phyloP scores from a whole-genome alignment of 2,888 invertebrate species.

The Graphium colonna region DNA sequence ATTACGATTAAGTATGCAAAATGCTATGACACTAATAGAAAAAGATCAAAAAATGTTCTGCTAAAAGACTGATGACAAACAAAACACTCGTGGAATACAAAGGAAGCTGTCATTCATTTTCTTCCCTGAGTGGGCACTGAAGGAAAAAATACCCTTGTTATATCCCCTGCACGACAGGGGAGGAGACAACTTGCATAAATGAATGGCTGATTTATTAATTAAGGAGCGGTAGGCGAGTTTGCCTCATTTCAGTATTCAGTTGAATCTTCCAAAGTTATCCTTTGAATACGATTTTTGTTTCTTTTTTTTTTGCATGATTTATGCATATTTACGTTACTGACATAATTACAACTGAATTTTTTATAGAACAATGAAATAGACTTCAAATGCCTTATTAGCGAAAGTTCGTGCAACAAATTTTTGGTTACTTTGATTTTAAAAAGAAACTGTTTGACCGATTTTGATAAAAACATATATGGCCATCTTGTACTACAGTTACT shows the following conservation, averaged over 20 bases:
- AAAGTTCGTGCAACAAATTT: too few species aligned
- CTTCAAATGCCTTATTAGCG: too few species aligned
- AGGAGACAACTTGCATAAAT: slow-evolving; percentile 58
- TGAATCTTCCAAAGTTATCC: slow-evolving; percentile 2
- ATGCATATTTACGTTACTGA: neutral
- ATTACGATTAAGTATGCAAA: neutral
- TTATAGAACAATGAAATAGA: neutral
- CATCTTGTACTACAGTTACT: too few species aligned
- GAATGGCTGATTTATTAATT: slow-evolving; percentile 72
- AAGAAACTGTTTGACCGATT: too few species aligned
- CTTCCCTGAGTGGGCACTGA: slow-evolving; percentile 9
- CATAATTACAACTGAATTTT: neutral
- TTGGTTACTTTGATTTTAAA: too few species aligned
- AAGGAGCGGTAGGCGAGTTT: slow-evolving; percentile 35
- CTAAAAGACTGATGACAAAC: slow-evolving; percentile 16
- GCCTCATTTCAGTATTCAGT: slow-evolving; percentile 7
- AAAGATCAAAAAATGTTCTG: neutral
- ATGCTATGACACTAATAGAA: neutral
- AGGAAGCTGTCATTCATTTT: slow-evolving; percentile 13
- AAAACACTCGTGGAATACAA: slow-evolving; percentile 8
- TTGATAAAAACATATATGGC: too few species aligned
- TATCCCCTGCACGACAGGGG: slow-evolving; percentile 37
- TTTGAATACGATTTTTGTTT: neutral
- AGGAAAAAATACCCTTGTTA: slow-evolving; percentile 34
- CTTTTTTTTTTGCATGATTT: neutral